phyloP scores from a whole-genome alignment of 92 coral and sea anemone species.

The Ricordea florida region DNA sequence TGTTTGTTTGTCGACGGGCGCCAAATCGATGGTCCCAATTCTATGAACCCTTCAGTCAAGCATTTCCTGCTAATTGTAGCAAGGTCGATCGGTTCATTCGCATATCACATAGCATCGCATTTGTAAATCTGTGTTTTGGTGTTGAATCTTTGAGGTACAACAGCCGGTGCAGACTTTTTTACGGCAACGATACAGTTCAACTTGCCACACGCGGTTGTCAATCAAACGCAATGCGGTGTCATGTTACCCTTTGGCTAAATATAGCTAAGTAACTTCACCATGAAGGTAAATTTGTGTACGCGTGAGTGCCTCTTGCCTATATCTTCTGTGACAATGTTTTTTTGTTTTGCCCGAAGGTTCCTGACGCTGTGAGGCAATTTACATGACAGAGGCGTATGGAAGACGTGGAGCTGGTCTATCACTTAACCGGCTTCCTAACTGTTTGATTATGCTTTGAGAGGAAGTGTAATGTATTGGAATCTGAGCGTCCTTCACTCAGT shows the following conservation, averaged over 20 bases:
- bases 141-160: background rate
- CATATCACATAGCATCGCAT: background rate
- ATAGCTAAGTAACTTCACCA: conserved; percentile 47
- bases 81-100: background rate
- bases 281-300: conserved; percentile 60
- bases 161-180: conserved; percentile 15
- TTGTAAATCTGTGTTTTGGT: conserved; percentile 16
- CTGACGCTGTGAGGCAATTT: conserved; percentile 46
- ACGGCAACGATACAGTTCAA: conserved; percentile 36
- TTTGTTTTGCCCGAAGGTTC: conserved; percentile 68
- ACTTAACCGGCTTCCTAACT: background rate
- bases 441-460: conserved; percentile 14
- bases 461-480: conserved; percentile 71
- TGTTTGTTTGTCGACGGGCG: conserved; percentile 37
- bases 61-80: conserved; percentile 14
- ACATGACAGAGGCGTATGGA: conserved; percentile 18
- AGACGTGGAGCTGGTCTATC: background rate
- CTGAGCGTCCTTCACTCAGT: conserved; percentile 45
- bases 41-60: background rate
- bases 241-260: conserved; percentile 50
- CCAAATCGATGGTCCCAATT: background rate
- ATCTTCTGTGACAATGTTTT: conserved; percentile 40
- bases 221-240: conserved; percentile 67
- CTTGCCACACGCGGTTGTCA: conserved; percentile 58
- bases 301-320: conserved; percentile 61